Percentiles rank a stretch among this genome's conserved stretches.
phyloP scores from a whole-genome alignment of 2,797 vertebrate genomes.

The Cossypha niveicapilla region DNA sequence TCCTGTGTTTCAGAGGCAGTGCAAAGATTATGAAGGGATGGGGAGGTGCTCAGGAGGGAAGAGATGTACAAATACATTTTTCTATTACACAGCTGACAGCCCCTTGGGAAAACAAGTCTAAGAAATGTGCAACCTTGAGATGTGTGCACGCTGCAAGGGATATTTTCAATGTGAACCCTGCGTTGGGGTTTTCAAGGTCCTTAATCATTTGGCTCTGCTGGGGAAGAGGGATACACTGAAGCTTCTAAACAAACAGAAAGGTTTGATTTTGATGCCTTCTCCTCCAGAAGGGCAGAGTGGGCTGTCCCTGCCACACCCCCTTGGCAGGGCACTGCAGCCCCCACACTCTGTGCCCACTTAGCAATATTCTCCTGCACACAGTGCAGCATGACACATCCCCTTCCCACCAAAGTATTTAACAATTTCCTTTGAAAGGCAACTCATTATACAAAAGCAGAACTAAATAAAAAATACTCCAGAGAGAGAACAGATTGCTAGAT shows the following conservation, averaged over 20 bases:
- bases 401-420: conserved; percentile 23
- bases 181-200: neutral
- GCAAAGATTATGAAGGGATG: neutral
- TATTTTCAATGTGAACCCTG: conserved; percentile 5
- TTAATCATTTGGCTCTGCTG: neutral
- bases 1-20: neutral
- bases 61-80: conserved; percentile 26
- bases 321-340: neutral
- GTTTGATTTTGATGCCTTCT: neutral
- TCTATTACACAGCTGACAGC: conserved; percentile 38
- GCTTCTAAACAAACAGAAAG: neutral
- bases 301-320: neutral
- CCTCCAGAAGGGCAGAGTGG: neutral
- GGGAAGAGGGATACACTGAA: neutral
- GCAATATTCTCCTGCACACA: neutral
- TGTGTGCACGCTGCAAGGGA: neutral
- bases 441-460: conserved; percentile 69
- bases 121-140: conserved; percentile 31
- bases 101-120: conserved; percentile 47
- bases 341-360: accelerated
- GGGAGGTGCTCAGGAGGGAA: neutral
- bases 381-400: neutral
- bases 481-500: conserved; percentile 76
- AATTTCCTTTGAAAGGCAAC: conserved; percentile 64
- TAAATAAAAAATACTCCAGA: conserved; percentile 71